phyloP scores from a whole-genome alignment of 2,113 vertebrate genomes.

The Myiagra hebetior region DNA sequence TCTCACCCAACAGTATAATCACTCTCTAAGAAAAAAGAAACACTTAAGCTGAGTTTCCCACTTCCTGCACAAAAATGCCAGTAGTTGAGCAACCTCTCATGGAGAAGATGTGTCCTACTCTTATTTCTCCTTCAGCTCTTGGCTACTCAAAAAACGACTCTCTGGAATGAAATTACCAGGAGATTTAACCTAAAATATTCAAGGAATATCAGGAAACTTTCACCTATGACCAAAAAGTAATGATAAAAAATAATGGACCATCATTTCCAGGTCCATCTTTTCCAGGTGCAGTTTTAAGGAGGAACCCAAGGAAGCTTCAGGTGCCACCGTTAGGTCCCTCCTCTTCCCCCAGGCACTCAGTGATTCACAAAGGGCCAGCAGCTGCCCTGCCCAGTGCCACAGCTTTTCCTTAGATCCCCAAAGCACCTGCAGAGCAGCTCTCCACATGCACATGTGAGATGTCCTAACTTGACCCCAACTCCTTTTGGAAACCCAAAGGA shows the following conservation, averaged over 20 bases:
- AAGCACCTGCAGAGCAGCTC: neutral
- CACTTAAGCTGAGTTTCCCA: neutral
- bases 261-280: neutral
- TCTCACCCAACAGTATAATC: neutral
- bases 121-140: neutral
- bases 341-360: neutral
- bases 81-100: neutral
- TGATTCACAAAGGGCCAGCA: neutral
- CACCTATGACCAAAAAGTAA: neutral
- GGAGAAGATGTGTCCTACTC: neutral
- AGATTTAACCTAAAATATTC: neutral
- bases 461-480: neutral
- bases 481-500: neutral
- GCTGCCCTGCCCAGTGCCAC: neutral
- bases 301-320: neutral
- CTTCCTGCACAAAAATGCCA: neutral
- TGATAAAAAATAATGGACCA: neutral
- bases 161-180: neutral
- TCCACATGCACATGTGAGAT: neutral
- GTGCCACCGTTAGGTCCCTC: neutral
- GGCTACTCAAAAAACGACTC: neutral
- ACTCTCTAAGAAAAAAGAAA: neutral
- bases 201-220: neutral
- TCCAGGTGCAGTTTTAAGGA: neutral
- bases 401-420: neutral